Base-by-base conservation (phyloP, 2,888 invertebrate genomes). In the Scaptomyza tumidula region DNA sequence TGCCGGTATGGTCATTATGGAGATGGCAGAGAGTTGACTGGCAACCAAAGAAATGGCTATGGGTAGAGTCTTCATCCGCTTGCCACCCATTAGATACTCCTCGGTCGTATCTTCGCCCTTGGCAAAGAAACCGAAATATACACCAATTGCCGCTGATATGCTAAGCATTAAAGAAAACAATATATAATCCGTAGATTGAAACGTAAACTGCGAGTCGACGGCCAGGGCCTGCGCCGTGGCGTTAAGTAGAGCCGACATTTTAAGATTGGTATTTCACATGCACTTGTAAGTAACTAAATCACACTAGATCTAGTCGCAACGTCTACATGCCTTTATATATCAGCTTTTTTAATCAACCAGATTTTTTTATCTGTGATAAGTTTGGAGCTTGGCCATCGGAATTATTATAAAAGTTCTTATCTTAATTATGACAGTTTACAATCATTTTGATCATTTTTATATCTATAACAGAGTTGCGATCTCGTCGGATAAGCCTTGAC, bases 1-100 rank as follows among this genome's bases (percentile, higher is more conserved):
- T 0, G 93, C 92, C 1, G 94, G 93, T 44, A 93, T 92, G 0
- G 93, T 93, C 82, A 94, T 91, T 5, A 94, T 92, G 0, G 94
- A 93, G 33, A 94, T 93, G 48, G 93, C 94, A 2, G 93, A 93
- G 74, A 94, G 89, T 73, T 93, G 93, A 69, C 93, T 90, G 46
- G 95, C 94, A 71, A 95, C 92, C 29, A 95, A 90, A 0, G 94
- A 95, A 84, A 95, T 93, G 39, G 95, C 93, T 49, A 95, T 94
- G 2, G 95, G 95, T 60, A 95, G 91, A 4, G 93, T 93, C 67
- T 93, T 93, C 93, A 94, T 93, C 41, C 92, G 92, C 71, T 93
- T 93, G 59, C 93, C 93, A 4, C 94, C 94, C 89, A 94, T 92
- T 44, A 95, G 91, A 84, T 94, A 94, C 66, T 93, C 93, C 13